Percentiles rank a stretch among this genome's conserved stretches.
Conservation (phyloP, 1,140 invertebrate species). For the Drosophila leontia region DNA sequence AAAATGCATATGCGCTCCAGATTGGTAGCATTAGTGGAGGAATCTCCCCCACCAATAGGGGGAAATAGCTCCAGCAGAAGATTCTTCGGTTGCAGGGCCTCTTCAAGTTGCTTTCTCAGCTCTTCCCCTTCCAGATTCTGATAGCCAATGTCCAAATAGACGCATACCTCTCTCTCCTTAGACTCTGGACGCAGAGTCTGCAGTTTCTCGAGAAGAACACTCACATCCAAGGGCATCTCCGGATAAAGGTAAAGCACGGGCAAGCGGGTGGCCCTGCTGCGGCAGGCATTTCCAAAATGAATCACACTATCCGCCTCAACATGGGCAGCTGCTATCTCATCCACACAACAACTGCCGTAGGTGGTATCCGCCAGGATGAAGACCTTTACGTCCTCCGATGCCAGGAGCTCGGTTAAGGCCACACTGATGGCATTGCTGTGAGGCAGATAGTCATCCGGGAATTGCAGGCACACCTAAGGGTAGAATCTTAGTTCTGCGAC, state of each 20-base stretch:
- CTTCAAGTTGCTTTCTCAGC: constrained; percentile 36
- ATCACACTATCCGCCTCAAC: constrained; percentile 93
- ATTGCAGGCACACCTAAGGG: constrained; percentile 94
- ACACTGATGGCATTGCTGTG: constrained; percentile 90
- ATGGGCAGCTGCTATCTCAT: constrained; percentile 94
- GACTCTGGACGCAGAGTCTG: constrained; percentile 65
- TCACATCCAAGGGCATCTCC: constrained; percentile 86
- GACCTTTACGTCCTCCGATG: constrained; percentile 85
- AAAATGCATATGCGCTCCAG: constrained; percentile 85
- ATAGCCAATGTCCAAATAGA: constrained; percentile 91
- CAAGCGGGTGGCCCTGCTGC: constrained; percentile 90
- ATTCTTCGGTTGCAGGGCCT: constrained; percentile 49
- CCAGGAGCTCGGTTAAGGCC: constrained; percentile 86
- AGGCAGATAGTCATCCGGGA: constrained; percentile 92
- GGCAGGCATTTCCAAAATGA: constrained; percentile 96
- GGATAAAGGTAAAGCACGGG: constrained; percentile 91
- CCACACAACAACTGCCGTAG: constrained; percentile 97
- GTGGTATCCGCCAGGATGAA: constrained; percentile 97
- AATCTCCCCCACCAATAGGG: constrained; percentile 38
- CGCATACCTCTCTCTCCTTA: constrained; percentile 86
- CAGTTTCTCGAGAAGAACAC: constrained; percentile 56
- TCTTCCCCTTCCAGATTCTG: constrained; percentile 86
- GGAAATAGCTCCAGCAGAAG: constrained; percentile 63
- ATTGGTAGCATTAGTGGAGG: constrained; percentile 2
- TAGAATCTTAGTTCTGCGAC: not conserved